Base-by-base conservation (phyloP, 2,113 vertebrate genomes). In the Puma concolor region DNA sequence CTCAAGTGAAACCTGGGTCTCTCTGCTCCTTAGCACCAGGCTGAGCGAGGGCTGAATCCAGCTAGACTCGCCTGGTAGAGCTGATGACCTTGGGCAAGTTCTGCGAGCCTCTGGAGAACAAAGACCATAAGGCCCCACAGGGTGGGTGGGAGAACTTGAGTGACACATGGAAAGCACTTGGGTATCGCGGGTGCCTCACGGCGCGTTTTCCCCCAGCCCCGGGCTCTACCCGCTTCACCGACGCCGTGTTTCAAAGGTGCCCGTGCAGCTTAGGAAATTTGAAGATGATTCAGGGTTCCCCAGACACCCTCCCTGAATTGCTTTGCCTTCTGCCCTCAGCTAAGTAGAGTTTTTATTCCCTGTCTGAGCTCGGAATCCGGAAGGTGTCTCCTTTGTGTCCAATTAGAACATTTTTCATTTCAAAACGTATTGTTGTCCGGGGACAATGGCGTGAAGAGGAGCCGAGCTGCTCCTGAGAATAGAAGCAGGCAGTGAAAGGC, bases 371-470 rank as follows among this genome's bases (percentile, higher is more conserved):
- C 11, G 0, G 50, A 76, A 64, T 93, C 96, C 4, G 11, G 60
- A 96, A 88, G 93, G 86, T n/a, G 57, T 52, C 72, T 96, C 92
- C 89, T 96, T 85, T 87, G 87, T 96, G 69, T 94, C 94, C 90
- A 52, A 27, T 91, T 31, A 90, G 97, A 77, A 67, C 92, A 69
- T 36, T 90, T 94, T 96, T 97, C 96, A 94, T 95, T 90, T 87
- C 91, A 57, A 92, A 93, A 38, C 0, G 4, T 44, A 89, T 93
- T 88, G 81, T 94, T 93, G 91, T 92, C 95, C 0, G 0, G 89
- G 89, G 92, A 97, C 93, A 98, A 98, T 92, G 83, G 91, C 15
- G 23, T 25, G 41, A 44, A 82, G 92, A 89, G 16, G 72, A n/a
- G 80, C 86, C 15, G 60, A n/a, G 88, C 88, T 33, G 91, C 66